Percentiles rank a stretch among this genome's conserved stretches.
Conservation (phyloP, 2,888 invertebrate genomes). For the Drosophila algonquin region DNA sequence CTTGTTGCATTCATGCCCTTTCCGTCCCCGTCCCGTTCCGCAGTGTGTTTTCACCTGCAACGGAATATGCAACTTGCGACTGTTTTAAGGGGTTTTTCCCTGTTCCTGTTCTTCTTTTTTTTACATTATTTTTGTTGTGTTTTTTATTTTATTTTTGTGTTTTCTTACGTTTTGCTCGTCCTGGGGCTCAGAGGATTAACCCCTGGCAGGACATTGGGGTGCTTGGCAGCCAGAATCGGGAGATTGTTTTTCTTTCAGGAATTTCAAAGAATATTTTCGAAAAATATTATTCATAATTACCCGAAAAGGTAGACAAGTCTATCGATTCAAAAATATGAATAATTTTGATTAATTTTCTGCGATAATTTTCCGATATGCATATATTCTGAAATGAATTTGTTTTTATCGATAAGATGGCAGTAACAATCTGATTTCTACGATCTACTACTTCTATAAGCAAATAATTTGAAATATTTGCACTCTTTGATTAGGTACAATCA, state of each 20-base stretch:
- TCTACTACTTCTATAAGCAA: too few relatives aligned
- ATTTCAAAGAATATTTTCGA: background rate
- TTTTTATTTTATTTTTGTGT: slow-evolving; percentile 29
- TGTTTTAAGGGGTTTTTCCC: slow-evolving; percentile 35
- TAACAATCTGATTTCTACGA: too few relatives aligned
- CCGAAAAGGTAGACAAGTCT: too few relatives aligned
- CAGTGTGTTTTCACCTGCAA: slow-evolving; percentile 37
- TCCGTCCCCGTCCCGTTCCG: slow-evolving; percentile 9
- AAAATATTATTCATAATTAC: background rate
- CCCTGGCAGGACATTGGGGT: slow-evolving; percentile 2
- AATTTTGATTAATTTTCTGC: too few relatives aligned
- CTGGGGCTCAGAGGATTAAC: slow-evolving; percentile 25
- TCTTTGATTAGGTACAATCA: too few relatives aligned
- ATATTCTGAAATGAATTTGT: too few relatives aligned
- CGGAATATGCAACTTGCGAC: slow-evolving; percentile 45
- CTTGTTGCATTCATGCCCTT: slow-evolving; percentile 23
- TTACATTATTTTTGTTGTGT: background rate
- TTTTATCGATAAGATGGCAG: too few relatives aligned
- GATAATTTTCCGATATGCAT: too few relatives aligned
- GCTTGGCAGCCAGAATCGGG: background rate
- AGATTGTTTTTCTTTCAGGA: background rate
- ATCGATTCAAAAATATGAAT: too few relatives aligned
- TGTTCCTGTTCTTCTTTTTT: slow-evolving; percentile 1
- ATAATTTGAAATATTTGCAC: too few relatives aligned
- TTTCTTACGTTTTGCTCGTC: slow-evolving; percentile 16